Percentiles rank a stretch among this genome's conserved stretches.
These are phyloP conservation scores for Microtus pennsylvanicus DNA, from an alignment of 2,113 vertebrate species.

Conservation along the genomic window DNA sequence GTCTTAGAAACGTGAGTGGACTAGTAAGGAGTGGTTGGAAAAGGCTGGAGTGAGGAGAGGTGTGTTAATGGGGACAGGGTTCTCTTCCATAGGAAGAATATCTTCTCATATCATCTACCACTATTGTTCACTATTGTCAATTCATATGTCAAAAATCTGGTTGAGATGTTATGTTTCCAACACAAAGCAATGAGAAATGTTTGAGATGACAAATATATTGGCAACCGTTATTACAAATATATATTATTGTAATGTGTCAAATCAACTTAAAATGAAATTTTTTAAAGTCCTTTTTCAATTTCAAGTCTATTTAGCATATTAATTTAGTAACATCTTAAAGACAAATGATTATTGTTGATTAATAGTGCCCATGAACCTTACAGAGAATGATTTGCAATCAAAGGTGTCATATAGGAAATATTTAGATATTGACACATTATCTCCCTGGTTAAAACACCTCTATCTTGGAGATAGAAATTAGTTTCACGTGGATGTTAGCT, in stretches of 20 bases:
- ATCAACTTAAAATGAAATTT: not conserved
- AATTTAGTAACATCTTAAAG: not conserved
- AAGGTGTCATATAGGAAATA: not conserved
- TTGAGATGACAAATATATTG: not conserved
- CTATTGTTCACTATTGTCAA: not conserved
- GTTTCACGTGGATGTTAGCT: not conserved
- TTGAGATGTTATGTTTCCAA: not conserved
- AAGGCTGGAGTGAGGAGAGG: rapidly evolving
- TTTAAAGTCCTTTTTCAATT: not conserved
- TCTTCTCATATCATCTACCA: not conserved
- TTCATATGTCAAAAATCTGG: not conserved
- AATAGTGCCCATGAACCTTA: not conserved
- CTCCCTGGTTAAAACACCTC: not conserved
- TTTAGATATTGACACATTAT: not conserved
- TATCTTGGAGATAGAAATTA: not conserved
- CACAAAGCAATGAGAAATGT: not conserved
- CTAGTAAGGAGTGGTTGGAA: not conserved
- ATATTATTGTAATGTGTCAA: not conserved
- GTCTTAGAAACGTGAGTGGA: not conserved
- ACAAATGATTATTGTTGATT: not conserved
- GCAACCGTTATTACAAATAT: not conserved
- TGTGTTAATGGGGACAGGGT: not conserved
- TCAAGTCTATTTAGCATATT: not conserved
- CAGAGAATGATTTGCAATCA: not conserved
- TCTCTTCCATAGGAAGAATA: not conserved